Evolutionary conservation across 1,140 invertebrate species (phyloP).

Genomic region (Telenomus remus): DNA sequence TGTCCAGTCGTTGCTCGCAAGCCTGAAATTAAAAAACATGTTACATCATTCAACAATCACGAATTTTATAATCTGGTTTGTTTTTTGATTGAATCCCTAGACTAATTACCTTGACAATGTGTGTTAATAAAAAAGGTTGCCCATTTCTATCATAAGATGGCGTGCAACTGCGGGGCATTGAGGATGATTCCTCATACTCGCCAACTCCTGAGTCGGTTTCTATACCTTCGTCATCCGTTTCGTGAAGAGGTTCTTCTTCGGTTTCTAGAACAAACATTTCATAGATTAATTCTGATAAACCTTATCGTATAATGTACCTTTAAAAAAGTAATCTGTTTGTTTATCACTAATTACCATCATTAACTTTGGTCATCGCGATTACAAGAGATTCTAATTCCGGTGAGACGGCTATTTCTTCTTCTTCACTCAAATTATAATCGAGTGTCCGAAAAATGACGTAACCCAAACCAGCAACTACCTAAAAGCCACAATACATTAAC

Average conservation of each 20-base stretch:
- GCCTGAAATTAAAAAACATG: constrained; percentile 71
- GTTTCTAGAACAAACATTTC: constrained; percentile 35
- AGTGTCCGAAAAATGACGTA: constrained; percentile 90
- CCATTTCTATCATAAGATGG: constrained; percentile 22
- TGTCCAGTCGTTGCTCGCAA: constrained; percentile 80
- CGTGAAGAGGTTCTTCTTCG: constrained; percentile 75
- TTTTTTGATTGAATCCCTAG: constrained; percentile 9
- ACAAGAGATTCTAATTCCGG: constrained; percentile 90
- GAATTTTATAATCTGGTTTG: constrained; percentile 13
- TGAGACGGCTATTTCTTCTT: constrained; percentile 90
- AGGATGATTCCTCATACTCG: constrained; percentile 75
- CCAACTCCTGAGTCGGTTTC: constrained; percentile 89
- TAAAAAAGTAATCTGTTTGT: background rate
- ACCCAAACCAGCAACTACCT: constrained; percentile 88
- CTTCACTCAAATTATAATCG: constrained; percentile 87
- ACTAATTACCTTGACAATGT: constrained; percentile 25
- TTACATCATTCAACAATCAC: background rate
- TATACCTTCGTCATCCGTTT: constrained; percentile 93
- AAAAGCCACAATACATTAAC: constrained; percentile 4
- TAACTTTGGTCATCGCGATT: constrained; percentile 83
- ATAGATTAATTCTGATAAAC: constrained; percentile 1
- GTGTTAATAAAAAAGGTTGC: constrained; percentile 22
- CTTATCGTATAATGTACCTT: too few species aligned
- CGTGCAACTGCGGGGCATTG: constrained; percentile 43
- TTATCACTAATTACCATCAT: constrained; percentile 72